A percentile compares a stretch with the other conserved stretches of the same genome.
phyloP scores from a whole-genome alignment of 1,140 invertebrate genomes.

The Lordiphosa stackelbergi region DNA sequence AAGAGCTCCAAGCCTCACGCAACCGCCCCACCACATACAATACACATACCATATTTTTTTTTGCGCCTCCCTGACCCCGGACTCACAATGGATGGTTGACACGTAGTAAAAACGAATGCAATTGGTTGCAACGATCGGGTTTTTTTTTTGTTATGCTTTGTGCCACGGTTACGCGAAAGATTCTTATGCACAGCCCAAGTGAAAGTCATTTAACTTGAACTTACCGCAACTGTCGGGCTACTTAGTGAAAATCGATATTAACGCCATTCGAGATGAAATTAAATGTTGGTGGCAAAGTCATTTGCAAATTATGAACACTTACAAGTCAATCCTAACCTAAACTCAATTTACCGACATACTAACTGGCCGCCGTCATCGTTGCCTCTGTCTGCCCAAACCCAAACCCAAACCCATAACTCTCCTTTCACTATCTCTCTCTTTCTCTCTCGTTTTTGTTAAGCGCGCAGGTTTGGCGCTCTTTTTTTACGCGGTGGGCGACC shows the following conservation, averaged over 20 bases:
- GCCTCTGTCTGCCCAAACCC: not conserved
- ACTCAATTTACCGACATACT: constrained; percentile 54
- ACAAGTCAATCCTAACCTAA: constrained; percentile 62
- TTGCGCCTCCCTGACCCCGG: too few relatives aligned
- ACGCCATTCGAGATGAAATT: too few relatives aligned
- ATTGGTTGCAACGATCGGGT: constrained; percentile 2
- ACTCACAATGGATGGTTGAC: too few relatives aligned
- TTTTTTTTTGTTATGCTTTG: constrained; percentile 56
- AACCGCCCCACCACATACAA: not conserved
- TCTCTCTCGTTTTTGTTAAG: constrained; percentile 28
- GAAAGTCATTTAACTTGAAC: constrained; percentile 31
- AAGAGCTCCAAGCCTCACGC: constrained; percentile 7
- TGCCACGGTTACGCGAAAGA: constrained; percentile 59
- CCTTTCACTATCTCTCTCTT: constrained; percentile 2
- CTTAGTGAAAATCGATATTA: constrained; percentile 58
- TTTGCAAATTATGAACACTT: constrained; percentile 16
- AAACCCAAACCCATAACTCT: not conserved
- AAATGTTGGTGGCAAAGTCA: not conserved
- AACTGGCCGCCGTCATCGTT: constrained; percentile 22
- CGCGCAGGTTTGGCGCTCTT: constrained; percentile 65
- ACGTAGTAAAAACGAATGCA: too few relatives aligned
- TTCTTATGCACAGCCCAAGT: constrained; percentile 12
- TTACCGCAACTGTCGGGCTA: constrained; percentile 10
- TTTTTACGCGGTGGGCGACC: constrained; percentile 29
- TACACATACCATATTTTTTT: too few relatives aligned